Evolutionary conservation across 2,797 vertebrate species (phyloP).

Genomic region (Lycodopsis pacificus): DNA sequence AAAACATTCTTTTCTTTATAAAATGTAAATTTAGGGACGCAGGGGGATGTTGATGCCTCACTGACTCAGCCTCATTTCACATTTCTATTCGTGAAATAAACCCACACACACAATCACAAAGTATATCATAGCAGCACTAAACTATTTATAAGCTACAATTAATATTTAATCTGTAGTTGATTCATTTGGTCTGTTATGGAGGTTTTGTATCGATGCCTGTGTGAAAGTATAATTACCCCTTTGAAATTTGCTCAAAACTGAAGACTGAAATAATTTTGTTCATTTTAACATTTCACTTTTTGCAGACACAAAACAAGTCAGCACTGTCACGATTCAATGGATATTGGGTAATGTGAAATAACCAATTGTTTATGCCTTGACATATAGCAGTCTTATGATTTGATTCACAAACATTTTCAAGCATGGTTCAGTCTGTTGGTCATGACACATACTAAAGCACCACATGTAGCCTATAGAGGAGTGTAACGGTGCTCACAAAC

Average conservation of each 20-base stretch:
- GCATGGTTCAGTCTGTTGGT: neutral
- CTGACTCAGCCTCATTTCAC: neutral
- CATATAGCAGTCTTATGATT: neutral
- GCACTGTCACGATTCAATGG: neutral
- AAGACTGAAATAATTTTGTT: neutral
- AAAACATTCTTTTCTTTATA: slow-evolving; percentile 17
- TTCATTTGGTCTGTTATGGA: slow-evolving; percentile 8
- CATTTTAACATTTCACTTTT: neutral
- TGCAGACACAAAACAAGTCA: neutral
- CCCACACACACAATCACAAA: neutral
- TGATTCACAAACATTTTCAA: slow-evolving; percentile 4
- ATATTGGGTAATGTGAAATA: neutral
- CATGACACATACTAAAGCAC: neutral
- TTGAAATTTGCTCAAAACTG: neutral
- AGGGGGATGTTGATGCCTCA: slow-evolving; percentile 9
- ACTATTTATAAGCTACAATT: slow-evolving; percentile 13
- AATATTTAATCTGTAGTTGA: slow-evolving; percentile 23
- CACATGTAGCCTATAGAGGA: neutral
- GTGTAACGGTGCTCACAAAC: slow-evolving; percentile 4
- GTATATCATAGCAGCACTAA: neutral
- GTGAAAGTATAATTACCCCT: neutral
- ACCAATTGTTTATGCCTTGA: neutral
- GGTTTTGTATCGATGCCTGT: neutral
- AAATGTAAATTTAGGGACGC: slow-evolving; percentile 25
- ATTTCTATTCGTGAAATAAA: slow-evolving; percentile 17